These are phyloP conservation scores for Manacus vitellinus DNA, from an alignment of 2,113 vertebrate species.

Conservation along the genomic window DNA sequence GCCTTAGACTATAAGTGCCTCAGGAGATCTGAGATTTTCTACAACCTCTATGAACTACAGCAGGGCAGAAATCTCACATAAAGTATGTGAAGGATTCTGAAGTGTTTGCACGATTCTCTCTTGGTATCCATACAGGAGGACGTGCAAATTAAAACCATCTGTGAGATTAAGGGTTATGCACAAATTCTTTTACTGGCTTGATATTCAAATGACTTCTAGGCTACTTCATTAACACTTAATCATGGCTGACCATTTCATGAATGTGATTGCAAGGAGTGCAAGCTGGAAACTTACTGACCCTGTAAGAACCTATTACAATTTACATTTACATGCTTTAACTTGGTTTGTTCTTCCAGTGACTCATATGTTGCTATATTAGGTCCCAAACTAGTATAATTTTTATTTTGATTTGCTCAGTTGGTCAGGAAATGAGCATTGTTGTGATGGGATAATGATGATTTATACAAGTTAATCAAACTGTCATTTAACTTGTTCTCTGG, in stretches of 20 bases:
- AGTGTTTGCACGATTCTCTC: conserved; percentile 3
- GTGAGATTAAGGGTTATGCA: neutral
- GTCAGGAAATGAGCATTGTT: neutral
- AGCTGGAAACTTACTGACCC: neutral
- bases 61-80: neutral
- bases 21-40: neutral
- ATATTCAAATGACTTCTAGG: neutral
- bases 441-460: neutral
- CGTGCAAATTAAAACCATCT: conserved; percentile 44
- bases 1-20: neutral
- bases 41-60: neutral
- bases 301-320: neutral
- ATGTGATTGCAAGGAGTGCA: neutral
- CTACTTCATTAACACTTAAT: neutral
- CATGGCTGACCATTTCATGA: neutral
- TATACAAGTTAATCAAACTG: neutral
- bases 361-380: neutral
- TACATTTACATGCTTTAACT: neutral
- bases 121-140: neutral
- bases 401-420: neutral
- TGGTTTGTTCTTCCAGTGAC: neutral
- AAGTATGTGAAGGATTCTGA: conserved; percentile 6
- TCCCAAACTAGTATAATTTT: neutral
- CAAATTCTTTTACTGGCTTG: neutral
- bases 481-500: neutral